Evolutionary conservation across 2,113 vertebrate species (phyloP).

Genomic region (Ptilonorhynchus violaceus): DNA sequence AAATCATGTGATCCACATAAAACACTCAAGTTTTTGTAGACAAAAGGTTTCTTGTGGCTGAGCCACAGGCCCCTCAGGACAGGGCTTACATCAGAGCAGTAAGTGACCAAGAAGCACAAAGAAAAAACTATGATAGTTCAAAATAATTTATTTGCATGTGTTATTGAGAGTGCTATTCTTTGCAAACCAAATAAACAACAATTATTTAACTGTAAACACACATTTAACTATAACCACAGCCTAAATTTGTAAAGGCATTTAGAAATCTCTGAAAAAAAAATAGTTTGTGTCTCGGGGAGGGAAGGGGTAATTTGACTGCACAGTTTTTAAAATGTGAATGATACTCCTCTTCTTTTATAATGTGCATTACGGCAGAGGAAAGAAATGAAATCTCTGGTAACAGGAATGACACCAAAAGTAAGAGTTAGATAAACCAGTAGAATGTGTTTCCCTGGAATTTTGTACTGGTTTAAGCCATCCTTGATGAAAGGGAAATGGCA

Average conservation of each 20-base stretch:
- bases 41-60: background rate
- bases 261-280: background rate
- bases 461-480: background rate
- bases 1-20: background rate
- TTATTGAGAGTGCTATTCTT: background rate
- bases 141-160: background rate
- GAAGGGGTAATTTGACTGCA: background rate
- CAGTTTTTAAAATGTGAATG: background rate
- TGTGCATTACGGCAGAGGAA: background rate
- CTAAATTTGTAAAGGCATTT: background rate
- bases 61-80: background rate
- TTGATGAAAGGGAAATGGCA: background rate
- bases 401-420: background rate
- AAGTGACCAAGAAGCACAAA: background rate
- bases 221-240: background rate
- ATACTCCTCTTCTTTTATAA: background rate
- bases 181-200: background rate
- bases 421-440: background rate
- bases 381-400: background rate
- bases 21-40: background rate
- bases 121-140: background rate
- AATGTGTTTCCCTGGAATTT: background rate
- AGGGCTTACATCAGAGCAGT: background rate
- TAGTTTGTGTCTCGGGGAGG: accelerated
- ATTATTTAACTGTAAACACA: background rate